Evolutionary conservation across 1,140 invertebrate genomes (phyloP), one percentile per base, ranked within the genome.

Genomic region (Hermetia illucens): DNA sequence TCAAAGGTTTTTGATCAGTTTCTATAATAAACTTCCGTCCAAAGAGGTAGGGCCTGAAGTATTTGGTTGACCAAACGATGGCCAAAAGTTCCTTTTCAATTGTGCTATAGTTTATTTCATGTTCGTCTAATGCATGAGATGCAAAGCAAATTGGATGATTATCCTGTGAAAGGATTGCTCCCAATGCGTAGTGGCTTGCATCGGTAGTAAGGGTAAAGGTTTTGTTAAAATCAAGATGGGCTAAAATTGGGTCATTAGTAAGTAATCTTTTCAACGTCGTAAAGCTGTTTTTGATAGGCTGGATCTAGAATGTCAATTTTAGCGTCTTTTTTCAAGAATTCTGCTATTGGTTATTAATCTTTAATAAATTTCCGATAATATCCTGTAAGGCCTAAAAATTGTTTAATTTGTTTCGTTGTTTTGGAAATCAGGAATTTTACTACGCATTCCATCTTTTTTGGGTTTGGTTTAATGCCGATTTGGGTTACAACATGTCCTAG

Each of bases 71-170:
- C 53, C 55, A 65, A 1, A 72, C 48, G 9, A 72, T 55, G 2
- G 63, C 66, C 12, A 73, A 43, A 22, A 65, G 47, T 58, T 74
- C 68, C 41, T 61, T 58, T 51, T 65, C n/a, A n/a, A n/a, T n/a
- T n/a, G n/a, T n/a, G n/a, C n/a, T n/a, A n/a, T n/a, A n/a, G n/a
- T n/a, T n/a, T 35, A 17, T 44, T 51, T 68, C 61, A 2, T 53
- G 49, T 33, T 49, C 40, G 40, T 60, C 63, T 21, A 66, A 40
- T 9, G 45, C 49, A 25, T 60, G 36, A 32, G 52, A 60, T 0
- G 55, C 53, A 44, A 56, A 66, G 3, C 48, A 44, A n/a, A 61
- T 52, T 1, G 58, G 58, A n/a, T n/a, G n/a, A n/a, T n/a, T 25
- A n/a, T 13, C 41, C 42, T 48, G 48, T 8, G 31, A 34, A 9